Conservation (phyloP, 1,140 invertebrate genomes). For the Danaus plexippus region DNA sequence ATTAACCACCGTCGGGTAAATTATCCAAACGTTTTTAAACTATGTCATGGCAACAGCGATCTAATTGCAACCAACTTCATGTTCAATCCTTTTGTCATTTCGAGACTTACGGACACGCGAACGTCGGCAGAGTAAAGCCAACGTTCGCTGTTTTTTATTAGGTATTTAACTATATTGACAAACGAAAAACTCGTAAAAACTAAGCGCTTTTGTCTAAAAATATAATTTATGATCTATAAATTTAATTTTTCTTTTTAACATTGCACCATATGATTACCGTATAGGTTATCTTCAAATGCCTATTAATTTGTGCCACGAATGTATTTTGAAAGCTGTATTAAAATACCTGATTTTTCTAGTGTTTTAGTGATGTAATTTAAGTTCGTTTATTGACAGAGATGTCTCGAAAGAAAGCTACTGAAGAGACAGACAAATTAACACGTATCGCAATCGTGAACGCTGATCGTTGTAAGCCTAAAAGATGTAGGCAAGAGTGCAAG, state of each 20-base stretch:
- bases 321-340: conserved; percentile 23
- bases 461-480: conserved; percentile 99
- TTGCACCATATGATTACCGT: conserved; percentile 32
- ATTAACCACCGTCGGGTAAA: neutral
- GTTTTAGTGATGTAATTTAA: conserved; percentile 6
- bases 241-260: conserved; percentile 11
- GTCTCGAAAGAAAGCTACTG: conserved; percentile 82
- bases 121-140: conserved; percentile 60
- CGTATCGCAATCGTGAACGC: conserved; percentile 98
- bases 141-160: conserved; percentile 59
- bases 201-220: neutral
- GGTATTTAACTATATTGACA: conserved; percentile 39
- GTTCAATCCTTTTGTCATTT: conserved; percentile 57
- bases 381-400: conserved; percentile 66
- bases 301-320: conserved; percentile 44
- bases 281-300: conserved; percentile 49
- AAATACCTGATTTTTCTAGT: conserved; percentile 8
- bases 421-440: conserved; percentile 92
- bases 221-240: conserved; percentile 6
- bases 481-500: conserved; percentile 99
- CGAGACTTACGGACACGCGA: conserved; percentile 62
- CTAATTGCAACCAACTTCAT: neutral
- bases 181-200: conserved; percentile 10
- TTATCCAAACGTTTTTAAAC: conserved; percentile 16
- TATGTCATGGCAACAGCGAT: conserved; percentile 1